A percentile compares a stretch with the other conserved stretches of the same genome.
Evolutionary conservation across 2,888 invertebrate species (phyloP).

Genomic region (Synanthedon formicaeformis): DNA sequence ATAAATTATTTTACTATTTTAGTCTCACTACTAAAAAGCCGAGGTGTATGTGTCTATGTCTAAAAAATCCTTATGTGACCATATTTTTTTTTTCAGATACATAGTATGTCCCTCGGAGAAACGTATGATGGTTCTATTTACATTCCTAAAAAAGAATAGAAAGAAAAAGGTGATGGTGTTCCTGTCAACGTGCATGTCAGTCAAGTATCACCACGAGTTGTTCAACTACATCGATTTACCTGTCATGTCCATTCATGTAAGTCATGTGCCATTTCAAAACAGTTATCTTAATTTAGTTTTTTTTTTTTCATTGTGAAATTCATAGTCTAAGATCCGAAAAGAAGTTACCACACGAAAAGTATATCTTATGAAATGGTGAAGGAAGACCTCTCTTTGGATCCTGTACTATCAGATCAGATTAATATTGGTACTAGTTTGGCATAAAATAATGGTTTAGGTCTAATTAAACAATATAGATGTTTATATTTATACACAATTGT

Average conservation of each 20-base stretch:
- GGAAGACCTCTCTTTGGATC: too few species aligned
- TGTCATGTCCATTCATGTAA: conserved; percentile 95
- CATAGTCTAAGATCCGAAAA: too few species aligned
- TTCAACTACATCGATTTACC: conserved; percentile 97
- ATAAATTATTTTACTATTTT: too few species aligned
- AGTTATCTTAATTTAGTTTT: conserved; percentile 12
- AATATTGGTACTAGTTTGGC: too few species aligned
- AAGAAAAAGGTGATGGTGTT: conserved; percentile 98
- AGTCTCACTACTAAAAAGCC: too few species aligned
- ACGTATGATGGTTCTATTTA: conserved; percentile 95
- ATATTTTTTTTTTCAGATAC: conserved; percentile 72
- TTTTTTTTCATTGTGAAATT: not conserved
- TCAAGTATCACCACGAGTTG: conserved; percentile 95
- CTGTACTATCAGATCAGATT: too few species aligned
- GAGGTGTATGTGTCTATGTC: too few species aligned
- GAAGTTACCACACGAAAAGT: too few species aligned
- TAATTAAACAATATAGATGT: too few species aligned
- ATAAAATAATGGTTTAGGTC: too few species aligned
- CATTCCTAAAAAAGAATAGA: conserved; percentile 95
- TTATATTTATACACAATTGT: too few species aligned
- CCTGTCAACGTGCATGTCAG: conserved; percentile 97
- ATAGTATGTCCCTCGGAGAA: conserved; percentile 96
- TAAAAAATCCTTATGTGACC: not conserved
- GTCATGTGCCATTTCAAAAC: conserved; percentile 16
- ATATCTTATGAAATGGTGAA: too few species aligned